phyloP scores from a whole-genome alignment of 2,113 vertebrate genomes.

The Brevimyrus niger region DNA sequence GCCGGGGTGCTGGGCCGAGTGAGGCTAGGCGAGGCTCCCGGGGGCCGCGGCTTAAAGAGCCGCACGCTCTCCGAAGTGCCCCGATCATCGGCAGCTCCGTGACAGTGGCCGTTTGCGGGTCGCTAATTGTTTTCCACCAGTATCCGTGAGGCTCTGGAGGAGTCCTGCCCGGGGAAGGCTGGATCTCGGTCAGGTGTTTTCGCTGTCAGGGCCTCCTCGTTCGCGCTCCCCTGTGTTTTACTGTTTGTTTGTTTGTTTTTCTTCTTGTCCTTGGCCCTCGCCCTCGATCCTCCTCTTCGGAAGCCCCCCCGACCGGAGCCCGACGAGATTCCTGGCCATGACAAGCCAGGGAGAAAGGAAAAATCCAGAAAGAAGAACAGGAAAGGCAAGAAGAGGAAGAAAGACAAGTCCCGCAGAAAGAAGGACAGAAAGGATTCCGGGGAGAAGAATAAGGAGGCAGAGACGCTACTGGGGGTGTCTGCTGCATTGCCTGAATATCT shows the following conservation, averaged over 20 bases:
- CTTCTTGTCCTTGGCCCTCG: neutral
- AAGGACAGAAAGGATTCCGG: slow-evolving; percentile 63
- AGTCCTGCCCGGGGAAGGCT: neutral
- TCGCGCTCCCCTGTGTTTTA: neutral
- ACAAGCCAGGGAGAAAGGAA: slow-evolving; percentile 38
- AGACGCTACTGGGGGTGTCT: slow-evolving; percentile 38
- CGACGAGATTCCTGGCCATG: slow-evolving; percentile 39
- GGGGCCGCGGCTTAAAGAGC: slow-evolving; percentile 45
- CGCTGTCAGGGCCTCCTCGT: neutral
- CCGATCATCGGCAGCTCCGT: neutral
- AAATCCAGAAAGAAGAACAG: slow-evolving; percentile 56
- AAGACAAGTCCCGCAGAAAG: slow-evolving; percentile 56
- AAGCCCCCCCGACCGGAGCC: slow-evolving; percentile 35
- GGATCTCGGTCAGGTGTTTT: neutral
- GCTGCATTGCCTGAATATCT: slow-evolving; percentile 42
- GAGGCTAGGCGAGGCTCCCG: neutral
- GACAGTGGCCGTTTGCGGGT: neutral
- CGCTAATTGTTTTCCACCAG: neutral
- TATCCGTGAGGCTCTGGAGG: neutral
- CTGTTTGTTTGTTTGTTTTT: neutral
- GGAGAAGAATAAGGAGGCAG: slow-evolving; percentile 66
- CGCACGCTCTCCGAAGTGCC: neutral
- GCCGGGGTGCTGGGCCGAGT: neutral
- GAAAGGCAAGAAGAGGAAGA: slow-evolving; percentile 68
- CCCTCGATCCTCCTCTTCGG: slow-evolving; percentile 29